phyloP scores from a whole-genome alignment of 1,140 invertebrate genomes.

The Heliconius himera region DNA sequence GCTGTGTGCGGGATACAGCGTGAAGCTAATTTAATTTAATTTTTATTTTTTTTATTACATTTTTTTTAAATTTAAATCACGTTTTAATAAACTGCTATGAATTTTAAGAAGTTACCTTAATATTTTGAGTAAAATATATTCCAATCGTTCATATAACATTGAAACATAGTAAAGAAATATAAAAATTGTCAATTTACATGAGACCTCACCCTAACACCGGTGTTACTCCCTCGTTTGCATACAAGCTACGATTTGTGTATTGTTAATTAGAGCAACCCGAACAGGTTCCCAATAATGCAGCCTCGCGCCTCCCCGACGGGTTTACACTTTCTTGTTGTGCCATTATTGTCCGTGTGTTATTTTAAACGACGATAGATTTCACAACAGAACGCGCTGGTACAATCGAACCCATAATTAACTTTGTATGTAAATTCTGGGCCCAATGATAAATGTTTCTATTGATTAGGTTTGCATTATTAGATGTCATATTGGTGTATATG shows the following conservation, averaged over 20 bases:
- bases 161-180: not conserved
- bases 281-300: slow-evolving; percentile 74
- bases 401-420: slow-evolving; percentile 70
- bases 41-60: not conserved
- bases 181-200: not conserved
- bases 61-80: not conserved
- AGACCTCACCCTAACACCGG: slow-evolving; percentile 44
- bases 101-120: not conserved
- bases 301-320: slow-evolving; percentile 58
- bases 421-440: slow-evolving; percentile 68
- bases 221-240: slow-evolving; percentile 74
- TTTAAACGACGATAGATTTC: slow-evolving; percentile 73
- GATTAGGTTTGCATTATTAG: slow-evolving; percentile 19
- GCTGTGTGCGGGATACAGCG: no score
- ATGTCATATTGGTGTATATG: slow-evolving; percentile 4
- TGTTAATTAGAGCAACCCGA: slow-evolving; percentile 79
- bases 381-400: slow-evolving; percentile 25
- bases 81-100: no score
- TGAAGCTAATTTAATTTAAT: no score
- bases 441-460: slow-evolving; percentile 53
- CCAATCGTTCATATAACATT: no score
- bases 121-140: not conserved
- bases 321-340: slow-evolving; percentile 65
- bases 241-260: slow-evolving; percentile 81
- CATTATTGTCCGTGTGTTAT: slow-evolving; percentile 77